A percentile compares a stretch with the other conserved stretches of the same genome.
phyloP scores from a whole-genome alignment of 2,888 invertebrate genomes.

The Copidosoma aretas region DNA sequence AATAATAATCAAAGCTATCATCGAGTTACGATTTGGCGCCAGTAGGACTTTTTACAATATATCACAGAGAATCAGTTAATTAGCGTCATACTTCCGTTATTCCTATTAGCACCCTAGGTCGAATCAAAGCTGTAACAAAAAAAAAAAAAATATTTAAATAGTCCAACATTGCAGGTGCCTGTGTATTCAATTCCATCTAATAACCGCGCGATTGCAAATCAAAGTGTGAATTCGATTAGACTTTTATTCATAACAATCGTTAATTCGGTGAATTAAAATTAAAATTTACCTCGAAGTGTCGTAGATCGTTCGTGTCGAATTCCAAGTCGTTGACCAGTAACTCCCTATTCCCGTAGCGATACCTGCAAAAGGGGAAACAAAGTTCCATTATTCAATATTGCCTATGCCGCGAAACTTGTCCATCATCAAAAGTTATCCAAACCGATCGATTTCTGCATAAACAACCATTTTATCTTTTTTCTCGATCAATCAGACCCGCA shows the following conservation, averaged over 20 bases:
- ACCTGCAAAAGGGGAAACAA: constrained; percentile 43
- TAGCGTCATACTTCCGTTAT: constrained; percentile 9
- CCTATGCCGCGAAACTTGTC: too few relatives aligned
- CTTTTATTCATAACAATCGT: too few relatives aligned
- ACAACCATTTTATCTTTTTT: too few relatives aligned
- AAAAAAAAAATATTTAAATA: background rate
- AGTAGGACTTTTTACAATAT: constrained; percentile 19
- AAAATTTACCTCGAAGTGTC: constrained; percentile 61
- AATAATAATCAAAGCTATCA: background rate
- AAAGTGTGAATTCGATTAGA: too few relatives aligned
- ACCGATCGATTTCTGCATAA: too few relatives aligned
- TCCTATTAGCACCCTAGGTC: background rate
- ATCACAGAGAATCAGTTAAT: constrained; percentile 52
- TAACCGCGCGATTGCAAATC: too few relatives aligned
- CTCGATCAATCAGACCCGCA: too few relatives aligned
- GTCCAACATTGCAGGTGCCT: too few relatives aligned
- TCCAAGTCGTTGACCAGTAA: constrained; percentile 63
- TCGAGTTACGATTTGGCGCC: background rate
- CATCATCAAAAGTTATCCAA: too few relatives aligned
- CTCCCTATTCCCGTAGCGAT: constrained; percentile 61
- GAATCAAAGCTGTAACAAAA: constrained; percentile 45
- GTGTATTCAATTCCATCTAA: too few relatives aligned
- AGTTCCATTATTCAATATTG: too few relatives aligned
- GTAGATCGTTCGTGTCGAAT: constrained; percentile 61
- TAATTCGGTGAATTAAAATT: too few relatives aligned